A percentile compares a stretch with the other conserved stretches of the same genome.
These are phyloP conservation scores for Acestrorhynchus altus DNA, from an alignment of 2,797 vertebrate genomes.

Conservation along the genomic window DNA sequence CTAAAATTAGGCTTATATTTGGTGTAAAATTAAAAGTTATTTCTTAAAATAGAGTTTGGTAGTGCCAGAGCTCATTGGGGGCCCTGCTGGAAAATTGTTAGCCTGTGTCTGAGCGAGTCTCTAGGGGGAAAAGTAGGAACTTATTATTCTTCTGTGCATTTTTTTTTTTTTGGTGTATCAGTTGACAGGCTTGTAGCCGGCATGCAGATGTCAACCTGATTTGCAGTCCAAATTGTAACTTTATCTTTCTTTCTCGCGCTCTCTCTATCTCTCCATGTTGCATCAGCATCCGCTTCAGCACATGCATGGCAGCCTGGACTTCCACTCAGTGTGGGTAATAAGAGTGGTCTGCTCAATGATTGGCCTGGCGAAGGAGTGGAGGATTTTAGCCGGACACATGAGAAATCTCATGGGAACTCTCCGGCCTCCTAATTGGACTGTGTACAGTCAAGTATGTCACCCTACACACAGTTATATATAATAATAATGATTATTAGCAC, in stretches of 20 bases:
- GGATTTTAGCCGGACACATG: slow-evolving; percentile 61
- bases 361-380: slow-evolving; percentile 46
- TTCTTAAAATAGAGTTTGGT: slow-evolving; percentile 16
- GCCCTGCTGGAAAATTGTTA: slow-evolving; percentile 25
- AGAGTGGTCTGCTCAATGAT: slow-evolving; percentile 50
- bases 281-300: slow-evolving; percentile 52
- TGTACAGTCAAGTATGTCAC: slow-evolving; percentile 59
- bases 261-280: slow-evolving; percentile 41
- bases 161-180: slow-evolving; percentile 42
- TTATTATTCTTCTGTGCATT: slow-evolving; percentile 52
- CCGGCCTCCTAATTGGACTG: slow-evolving; percentile 59
- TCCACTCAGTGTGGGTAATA: slow-evolving; percentile 57
- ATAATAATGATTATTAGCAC: slow-evolving; percentile 46
- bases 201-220: slow-evolving; percentile 55
- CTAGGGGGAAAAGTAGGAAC: slow-evolving; percentile 28
- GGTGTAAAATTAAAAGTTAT: too few relatives aligned
- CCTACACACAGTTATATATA: slow-evolving; percentile 54
- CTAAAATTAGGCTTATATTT: too few relatives aligned
- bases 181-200: slow-evolving; percentile 51
- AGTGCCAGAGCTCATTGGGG: slow-evolving; percentile 21
- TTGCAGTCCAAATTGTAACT: slow-evolving; percentile 59
- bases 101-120: slow-evolving; percentile 16
- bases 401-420: slow-evolving; percentile 55
- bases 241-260: slow-evolving; percentile 47
- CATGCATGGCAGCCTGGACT: slow-evolving; percentile 54